phyloP scores from a whole-genome alignment of 53 echinoderm and acorn worm species.

The Paelopatides confundens region DNA sequence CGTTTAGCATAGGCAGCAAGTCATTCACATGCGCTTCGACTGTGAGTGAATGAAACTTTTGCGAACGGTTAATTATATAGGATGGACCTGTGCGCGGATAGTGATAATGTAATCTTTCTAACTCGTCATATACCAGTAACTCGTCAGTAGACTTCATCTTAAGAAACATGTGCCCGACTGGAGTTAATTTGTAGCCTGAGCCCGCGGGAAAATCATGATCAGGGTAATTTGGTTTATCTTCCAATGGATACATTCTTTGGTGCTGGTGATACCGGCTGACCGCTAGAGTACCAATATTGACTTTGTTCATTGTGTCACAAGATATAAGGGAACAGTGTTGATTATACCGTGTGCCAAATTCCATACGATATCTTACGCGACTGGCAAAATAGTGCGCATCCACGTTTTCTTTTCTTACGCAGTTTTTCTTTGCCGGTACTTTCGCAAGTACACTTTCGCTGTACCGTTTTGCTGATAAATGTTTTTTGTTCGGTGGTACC shows the following conservation, averaged over 20 bases:
- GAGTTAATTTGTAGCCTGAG: constrained; percentile 40
- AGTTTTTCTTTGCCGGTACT: constrained; percentile 1
- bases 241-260: constrained; percentile 1
- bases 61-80: constrained; percentile 13
- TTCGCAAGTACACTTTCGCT: neutral
- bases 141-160: neutral
- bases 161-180: constrained; percentile 49
- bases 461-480: neutral
- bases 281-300: constrained; percentile 24
- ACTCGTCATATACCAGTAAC: neutral
- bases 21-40: constrained; percentile 55
- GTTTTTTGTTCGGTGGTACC: neutral
- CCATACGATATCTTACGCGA: neutral
- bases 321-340: constrained; percentile 8
- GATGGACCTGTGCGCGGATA: constrained; percentile 47
- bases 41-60: constrained; percentile 31
- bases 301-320: constrained; percentile 19
- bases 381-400: constrained; percentile 2
- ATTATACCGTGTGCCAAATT: neutral
- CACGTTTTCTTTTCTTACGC: neutral
- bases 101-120: constrained; percentile 3
- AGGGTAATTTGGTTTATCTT: constrained; percentile 53
- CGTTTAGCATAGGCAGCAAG: neutral
- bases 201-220: constrained; percentile 66
- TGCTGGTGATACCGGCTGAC: constrained; percentile 61